These are phyloP conservation scores for Garra rufa DNA, from an alignment of 2,113 vertebrate genomes.

Conservation along the genomic window DNA sequence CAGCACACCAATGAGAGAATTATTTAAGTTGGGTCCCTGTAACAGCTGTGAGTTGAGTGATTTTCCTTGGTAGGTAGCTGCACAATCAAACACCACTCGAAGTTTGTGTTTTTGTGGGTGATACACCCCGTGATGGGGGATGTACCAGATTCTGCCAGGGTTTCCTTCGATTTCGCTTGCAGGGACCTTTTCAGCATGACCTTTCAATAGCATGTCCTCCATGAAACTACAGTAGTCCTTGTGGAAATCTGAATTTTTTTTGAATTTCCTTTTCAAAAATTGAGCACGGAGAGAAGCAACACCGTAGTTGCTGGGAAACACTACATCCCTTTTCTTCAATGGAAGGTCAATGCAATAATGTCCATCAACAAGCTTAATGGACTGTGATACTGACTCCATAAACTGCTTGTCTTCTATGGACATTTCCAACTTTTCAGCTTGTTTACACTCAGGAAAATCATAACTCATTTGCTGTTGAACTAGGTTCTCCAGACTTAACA, in stretches of 20 bases:
- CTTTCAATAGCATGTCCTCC: conserved; percentile 7
- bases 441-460: background rate
- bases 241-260: background rate
- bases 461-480: background rate
- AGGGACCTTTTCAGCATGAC: conserved; percentile 9
- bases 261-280: background rate
- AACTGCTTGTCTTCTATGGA: background rate
- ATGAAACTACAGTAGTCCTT: background rate
- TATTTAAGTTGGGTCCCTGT: background rate
- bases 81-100: background rate
- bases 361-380: conserved; percentile 6
- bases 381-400: background rate
- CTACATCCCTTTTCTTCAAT: background rate
- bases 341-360: conserved; percentile 32
- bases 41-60: background rate
- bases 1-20: conserved; percentile 3
- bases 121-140: background rate
- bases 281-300: background rate
- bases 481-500: background rate
- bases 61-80: background rate
- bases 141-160: background rate
- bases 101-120: background rate
- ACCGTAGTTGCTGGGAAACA: background rate
- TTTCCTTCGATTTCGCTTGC: background rate
- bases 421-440: background rate